Percentiles rank a stretch among this genome's conserved stretches.
These are phyloP conservation scores for Silurus lanzhouensis DNA, from an alignment of 2,797 vertebrate species.

Conservation along the genomic window DNA sequence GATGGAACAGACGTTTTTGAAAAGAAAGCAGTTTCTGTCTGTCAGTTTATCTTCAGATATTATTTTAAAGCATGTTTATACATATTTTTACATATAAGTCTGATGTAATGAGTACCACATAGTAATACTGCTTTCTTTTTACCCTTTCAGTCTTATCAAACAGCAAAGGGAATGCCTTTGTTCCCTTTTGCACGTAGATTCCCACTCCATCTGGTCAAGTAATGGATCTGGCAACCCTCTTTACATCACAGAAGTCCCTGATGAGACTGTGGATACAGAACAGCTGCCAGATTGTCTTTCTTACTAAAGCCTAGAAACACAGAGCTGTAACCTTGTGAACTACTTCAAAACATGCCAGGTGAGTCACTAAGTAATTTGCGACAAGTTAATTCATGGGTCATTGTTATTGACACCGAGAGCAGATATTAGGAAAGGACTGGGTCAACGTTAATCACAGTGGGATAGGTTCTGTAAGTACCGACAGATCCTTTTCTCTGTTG, in stretches of 20 bases:
- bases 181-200: neutral
- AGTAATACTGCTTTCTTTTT: neutral
- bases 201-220: conserved; percentile 34
- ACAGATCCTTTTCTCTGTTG: neutral
- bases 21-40: conserved; percentile 21
- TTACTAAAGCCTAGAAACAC: conserved; percentile 68
- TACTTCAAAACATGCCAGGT: conserved; percentile 37
- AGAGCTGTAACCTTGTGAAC: conserved; percentile 31
- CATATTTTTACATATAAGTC: neutral
- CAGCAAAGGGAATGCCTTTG: neutral
- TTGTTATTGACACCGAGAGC: conserved; percentile 24
- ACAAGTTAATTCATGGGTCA: conserved; percentile 30
- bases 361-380: conserved; percentile 39
- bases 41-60: neutral
- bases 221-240: conserved; percentile 48
- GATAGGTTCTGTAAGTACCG: conserved; percentile 5
- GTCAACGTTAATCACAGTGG: conserved; percentile 31
- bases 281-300: conserved; percentile 70
- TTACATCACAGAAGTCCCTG: conserved; percentile 62
- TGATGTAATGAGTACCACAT: neutral
- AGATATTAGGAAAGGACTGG: conserved; percentile 13
- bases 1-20: conserved; percentile 28
- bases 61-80: neutral
- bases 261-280: conserved; percentile 62
- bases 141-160: neutral